Evolutionary conservation across 2,797 vertebrate genomes (phyloP), one percentile per base, ranked within the genome.

Genomic region (Novumbra hubbsi): DNA sequence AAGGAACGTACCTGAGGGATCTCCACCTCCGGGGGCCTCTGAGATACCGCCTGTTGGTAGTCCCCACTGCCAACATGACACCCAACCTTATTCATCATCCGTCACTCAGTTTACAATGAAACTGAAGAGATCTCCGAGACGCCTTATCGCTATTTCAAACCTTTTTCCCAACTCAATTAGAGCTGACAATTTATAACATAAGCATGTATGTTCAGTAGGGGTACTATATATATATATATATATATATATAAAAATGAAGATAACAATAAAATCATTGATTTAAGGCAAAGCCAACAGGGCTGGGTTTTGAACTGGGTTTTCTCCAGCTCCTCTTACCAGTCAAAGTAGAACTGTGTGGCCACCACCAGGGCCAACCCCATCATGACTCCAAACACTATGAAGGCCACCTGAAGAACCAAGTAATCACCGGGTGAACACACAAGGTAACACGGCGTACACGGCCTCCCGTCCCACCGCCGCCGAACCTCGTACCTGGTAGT

Each of bases 291-390:
- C n/a, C 24, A 60, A 60, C 24, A 60, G 1, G 21, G 8, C 5
- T 1, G 55, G 3, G 15, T 55, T 55, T 55, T n/a, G 21, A 52
- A 52, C 16, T 2, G 2, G 3, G 24, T 60, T 60, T 60, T 9
- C 4, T 1, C 12, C 55, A 4, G 21, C 55, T 2, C 8, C 11
- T 12, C 21, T 60, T 60, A 60, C 55, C 55, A 93, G 34, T 94
- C 94, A 68, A 99, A 98, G 72, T 94, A 92, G 82, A 99, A 99
- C 91, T 98, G 98, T 0, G 96, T 99, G 21, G 97, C 95, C 0
- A 99, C 95, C 0, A 96, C 81, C 41, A 99, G 88, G 0, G 97
- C 95, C 73, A 95, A n/a, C 0, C 90, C 95, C 97, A 99, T 98
- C 69, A 99, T 91, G 30, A 99, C 96, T 0, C 96, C 96, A 1